A percentile compares a stretch with the other conserved stretches of the same genome.
Evolutionary conservation across 2,888 invertebrate species (phyloP).

Genomic region (Stictocephala bisonia): DNA sequence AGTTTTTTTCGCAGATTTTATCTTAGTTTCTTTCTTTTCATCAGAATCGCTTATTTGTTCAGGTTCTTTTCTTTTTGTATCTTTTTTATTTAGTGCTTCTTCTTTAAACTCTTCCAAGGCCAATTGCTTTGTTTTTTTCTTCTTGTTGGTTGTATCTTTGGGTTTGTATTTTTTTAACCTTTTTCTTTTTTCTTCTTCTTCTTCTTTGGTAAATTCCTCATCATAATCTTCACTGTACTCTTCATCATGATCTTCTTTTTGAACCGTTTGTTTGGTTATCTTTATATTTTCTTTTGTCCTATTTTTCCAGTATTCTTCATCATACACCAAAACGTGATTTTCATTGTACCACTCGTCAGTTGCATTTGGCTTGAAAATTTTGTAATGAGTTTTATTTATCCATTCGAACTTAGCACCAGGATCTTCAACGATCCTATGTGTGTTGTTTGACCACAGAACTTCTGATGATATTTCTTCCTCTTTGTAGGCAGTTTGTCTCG

Average conservation of each 20-base stretch:
- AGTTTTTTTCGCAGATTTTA: slow-evolving; percentile 1
- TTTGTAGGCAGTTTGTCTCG: neutral
- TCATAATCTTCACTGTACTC: neutral
- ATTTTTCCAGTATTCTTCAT: slow-evolving; percentile 24
- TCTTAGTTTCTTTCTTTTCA: neutral
- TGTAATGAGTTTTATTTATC: slow-evolving; percentile 14
- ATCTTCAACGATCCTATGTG: slow-evolving; percentile 6
- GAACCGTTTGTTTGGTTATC: neutral
- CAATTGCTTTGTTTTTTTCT: too few relatives aligned
- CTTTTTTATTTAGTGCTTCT: neutral
- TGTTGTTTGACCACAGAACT: slow-evolving; percentile 11
- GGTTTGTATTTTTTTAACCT: too few relatives aligned
- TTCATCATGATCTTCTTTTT: neutral
- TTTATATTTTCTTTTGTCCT: neutral
- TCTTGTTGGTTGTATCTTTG: too few relatives aligned
- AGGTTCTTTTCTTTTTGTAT: neutral
- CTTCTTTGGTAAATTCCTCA: neutral
- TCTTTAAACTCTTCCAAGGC: too few relatives aligned
- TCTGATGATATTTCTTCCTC: neutral
- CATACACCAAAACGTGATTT: neutral
- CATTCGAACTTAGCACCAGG: neutral
- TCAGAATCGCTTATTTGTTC: neutral
- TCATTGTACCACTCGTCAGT: slow-evolving; percentile 5
- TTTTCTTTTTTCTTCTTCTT: neutral
- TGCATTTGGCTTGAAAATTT: slow-evolving; percentile 1